Evolutionary conservation across 2,888 invertebrate genomes (phyloP), one percentile per base, ranked within the genome.

Genomic region (Lithophane semibrunnea): DNA sequence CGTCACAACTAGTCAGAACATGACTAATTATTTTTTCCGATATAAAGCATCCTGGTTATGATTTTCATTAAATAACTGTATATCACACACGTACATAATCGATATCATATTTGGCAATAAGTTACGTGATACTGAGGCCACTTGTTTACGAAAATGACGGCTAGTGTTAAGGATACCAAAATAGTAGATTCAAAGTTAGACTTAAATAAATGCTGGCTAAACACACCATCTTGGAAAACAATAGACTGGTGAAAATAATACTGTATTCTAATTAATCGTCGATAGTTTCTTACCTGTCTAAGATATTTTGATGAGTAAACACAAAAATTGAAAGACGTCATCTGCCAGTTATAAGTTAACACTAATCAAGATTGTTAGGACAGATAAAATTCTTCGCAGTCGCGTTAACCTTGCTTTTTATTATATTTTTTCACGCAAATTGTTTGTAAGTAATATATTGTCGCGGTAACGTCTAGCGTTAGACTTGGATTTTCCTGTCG

Each of bases 401-500:
- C 21, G 61, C 73, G 29, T 56, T 67, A 70, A 71, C 72, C 65
- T 76, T 29, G 13, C 73, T 70, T 78, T 78, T 75, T 73, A 73
- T 71, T 68, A 67, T 75, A 77, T 73, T 68, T 86, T 79, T 83
- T 79, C 79, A 82, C 76, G 74, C 69, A 77, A 81, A 75, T 65
- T 66, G 44, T 80, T 81, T 71, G 76, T 73, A 66, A 79, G 76
- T 73, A 66, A 79, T 78, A 79, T 79, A 73, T 83, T 83, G 66
- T 69, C 79, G 76, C 75, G 64, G 72, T 78, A 82, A 85, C 73
- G 81, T 81, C 75, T 83, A 73, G 82, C 71, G 81, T 80, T 66
- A 63, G 79, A 80, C 79, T 81, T 76, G 75, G 81, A 69, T 84
- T 79, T 84, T 67, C 74, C 79, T 83, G 72, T 77, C 68, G 79